Percentiles rank a stretch among this genome's conserved stretches.
phyloP scores from a whole-genome alignment of 1,140 invertebrate genomes.

The Pseudomyrmex concolor region DNA sequence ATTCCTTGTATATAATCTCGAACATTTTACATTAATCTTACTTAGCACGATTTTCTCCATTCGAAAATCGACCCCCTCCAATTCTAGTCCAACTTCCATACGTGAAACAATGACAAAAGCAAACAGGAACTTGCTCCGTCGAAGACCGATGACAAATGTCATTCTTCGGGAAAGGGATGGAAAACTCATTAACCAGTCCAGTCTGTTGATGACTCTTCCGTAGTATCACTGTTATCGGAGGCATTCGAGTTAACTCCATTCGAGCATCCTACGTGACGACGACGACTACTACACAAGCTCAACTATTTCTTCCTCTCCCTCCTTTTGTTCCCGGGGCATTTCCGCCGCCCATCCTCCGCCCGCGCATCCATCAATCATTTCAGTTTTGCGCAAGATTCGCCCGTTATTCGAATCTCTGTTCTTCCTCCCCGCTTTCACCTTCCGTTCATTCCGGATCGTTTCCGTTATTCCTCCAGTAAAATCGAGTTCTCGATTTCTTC shows the following conservation, averaged over 20 bases:
- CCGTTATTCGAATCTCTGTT: conserved; percentile 65
- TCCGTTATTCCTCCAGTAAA: conserved; percentile 1
- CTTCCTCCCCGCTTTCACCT: conserved; percentile 10
- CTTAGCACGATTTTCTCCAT: background rate
- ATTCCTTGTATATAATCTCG: background rate
- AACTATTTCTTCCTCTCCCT: conserved; percentile 63
- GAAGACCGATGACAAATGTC: conserved; percentile 64
- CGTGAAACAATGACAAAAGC: background rate
- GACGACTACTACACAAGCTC: conserved; percentile 61
- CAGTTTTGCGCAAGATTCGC: conserved; percentile 71
- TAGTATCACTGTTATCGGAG: conserved; percentile 69
- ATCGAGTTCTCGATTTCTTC: conserved; percentile 40
- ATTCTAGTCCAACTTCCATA: background rate
- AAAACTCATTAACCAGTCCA: conserved; percentile 64
- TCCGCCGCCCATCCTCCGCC: conserved; percentile 19
- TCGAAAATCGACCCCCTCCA: background rate
- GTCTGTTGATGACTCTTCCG: conserved; percentile 60
- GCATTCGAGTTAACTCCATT: conserved; percentile 66
- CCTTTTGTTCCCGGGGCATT: conserved; percentile 68
- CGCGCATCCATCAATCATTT: conserved; percentile 73
- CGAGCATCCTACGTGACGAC: conserved; percentile 55
- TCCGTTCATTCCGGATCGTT: conserved; percentile 36
- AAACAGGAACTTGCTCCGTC: conserved; percentile 43
- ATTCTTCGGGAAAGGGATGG: conserved; percentile 52
- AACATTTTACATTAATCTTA: conserved; percentile 3